Evolutionary conservation across 2,797 vertebrate genomes (phyloP).

Genomic region (Lacerta viridis): DNA sequence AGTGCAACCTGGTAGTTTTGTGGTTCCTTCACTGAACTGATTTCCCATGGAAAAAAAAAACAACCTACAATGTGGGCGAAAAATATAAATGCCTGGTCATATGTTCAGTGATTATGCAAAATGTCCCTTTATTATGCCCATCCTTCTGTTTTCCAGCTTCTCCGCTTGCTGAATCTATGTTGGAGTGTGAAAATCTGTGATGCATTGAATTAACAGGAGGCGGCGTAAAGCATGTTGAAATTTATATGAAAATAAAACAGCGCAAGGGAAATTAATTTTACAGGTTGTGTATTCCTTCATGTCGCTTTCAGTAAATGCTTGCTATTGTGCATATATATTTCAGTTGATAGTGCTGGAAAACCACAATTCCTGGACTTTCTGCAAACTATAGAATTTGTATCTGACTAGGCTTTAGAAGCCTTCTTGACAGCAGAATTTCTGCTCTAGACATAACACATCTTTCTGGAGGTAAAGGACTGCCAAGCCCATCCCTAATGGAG

Average conservation of each 20-base stretch:
- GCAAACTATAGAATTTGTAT: neutral
- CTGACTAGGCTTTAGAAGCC: neutral
- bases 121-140: constrained; percentile 18
- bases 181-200: constrained; percentile 31
- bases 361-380: neutral
- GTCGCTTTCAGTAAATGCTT: constrained; percentile 24
- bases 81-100: constrained; percentile 20
- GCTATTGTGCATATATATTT: neutral
- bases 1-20: neutral
- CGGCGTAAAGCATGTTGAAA: constrained; percentile 28
- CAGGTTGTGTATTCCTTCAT: constrained; percentile 26
- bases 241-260: constrained; percentile 36
- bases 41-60: neutral
- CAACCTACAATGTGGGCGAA: neutral
- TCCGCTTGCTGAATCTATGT: constrained; percentile 18
- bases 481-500: neutral
- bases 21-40: neutral
- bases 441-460: neutral
- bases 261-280: constrained; percentile 43
- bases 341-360: neutral
- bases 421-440: neutral
- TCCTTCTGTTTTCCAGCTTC: constrained; percentile 22
- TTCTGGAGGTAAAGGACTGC: constrained; percentile 11
- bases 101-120: constrained; percentile 17
- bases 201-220: constrained; percentile 41